Evolutionary conservation across 2,113 vertebrate species (phyloP).

Genomic region (Brevimyrus niger): DNA sequence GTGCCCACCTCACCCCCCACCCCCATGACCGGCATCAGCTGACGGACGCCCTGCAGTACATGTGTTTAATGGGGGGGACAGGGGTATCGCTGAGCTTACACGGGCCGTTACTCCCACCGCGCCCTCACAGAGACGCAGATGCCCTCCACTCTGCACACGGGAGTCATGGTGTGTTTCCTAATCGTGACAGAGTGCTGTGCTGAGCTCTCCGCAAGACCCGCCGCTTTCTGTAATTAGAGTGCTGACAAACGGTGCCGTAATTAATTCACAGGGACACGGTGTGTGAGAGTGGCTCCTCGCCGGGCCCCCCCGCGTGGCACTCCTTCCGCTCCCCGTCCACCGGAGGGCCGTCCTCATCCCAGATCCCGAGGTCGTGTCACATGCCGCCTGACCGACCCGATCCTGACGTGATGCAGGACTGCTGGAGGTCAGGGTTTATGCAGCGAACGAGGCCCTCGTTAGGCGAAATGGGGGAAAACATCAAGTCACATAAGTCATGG

Average conservation of each 20-base stretch:
- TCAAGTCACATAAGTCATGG: too few species aligned
- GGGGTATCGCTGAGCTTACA: background rate
- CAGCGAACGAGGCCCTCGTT: background rate
- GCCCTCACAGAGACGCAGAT: too few species aligned
- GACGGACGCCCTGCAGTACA: conserved; percentile 21
- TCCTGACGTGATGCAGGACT: background rate
- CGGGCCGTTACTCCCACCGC: background rate
- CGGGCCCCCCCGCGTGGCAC: background rate
- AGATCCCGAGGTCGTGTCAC: background rate
- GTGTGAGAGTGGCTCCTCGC: background rate
- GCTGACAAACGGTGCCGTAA: background rate
- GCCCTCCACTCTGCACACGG: background rate
- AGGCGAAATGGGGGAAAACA: background rate
- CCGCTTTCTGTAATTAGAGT: background rate
- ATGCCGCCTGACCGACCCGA: background rate
- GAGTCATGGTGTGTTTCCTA: background rate
- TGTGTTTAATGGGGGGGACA: background rate
- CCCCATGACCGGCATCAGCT: conserved; percentile 36
- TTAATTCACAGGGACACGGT: background rate
- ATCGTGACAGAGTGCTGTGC: background rate
- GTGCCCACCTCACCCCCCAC: conserved; percentile 45
- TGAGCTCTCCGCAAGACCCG: background rate
- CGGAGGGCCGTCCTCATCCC: background rate
- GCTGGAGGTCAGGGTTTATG: background rate
- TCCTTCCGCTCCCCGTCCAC: background rate